These are phyloP conservation scores for Protophormia terraenovae DNA, from an alignment of 2,888 invertebrate species.

Conservation along the genomic window DNA sequence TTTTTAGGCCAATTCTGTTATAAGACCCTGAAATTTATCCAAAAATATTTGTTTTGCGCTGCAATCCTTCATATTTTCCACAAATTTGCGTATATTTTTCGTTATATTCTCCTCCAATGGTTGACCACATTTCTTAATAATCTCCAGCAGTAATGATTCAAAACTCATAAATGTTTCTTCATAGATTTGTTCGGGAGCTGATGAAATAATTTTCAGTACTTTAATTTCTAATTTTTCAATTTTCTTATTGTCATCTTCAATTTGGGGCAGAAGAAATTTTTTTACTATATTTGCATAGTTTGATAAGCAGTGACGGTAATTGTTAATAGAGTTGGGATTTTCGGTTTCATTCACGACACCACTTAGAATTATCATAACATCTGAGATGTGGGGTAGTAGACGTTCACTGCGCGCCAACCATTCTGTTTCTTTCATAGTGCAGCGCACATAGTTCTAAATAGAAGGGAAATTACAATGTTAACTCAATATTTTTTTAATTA, in stretches of 20 bases:
- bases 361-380: constrained; percentile 74
- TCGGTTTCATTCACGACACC: constrained; percentile 73
- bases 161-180: constrained; percentile 75
- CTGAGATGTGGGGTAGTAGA: constrained; percentile 73
- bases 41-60: constrained; percentile 73
- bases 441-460: constrained; percentile 73
- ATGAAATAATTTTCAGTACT: constrained; percentile 73
- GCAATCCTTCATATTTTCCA: constrained; percentile 72
- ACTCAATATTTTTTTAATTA: background rate
- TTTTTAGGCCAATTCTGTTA: constrained; percentile 65
- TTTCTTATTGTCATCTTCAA: constrained; percentile 71
- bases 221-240: constrained; percentile 72
- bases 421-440: constrained; percentile 76
- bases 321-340: constrained; percentile 72
- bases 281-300: constrained; percentile 75
- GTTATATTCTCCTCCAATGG: constrained; percentile 69
- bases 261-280: constrained; percentile 72
- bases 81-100: constrained; percentile 69
- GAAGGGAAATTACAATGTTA: background rate
- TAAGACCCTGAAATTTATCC: constrained; percentile 71
- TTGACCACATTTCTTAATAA: constrained; percentile 68
- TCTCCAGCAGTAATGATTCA: constrained; percentile 72
- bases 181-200: constrained; percentile 72
- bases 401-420: constrained; percentile 75
- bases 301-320: constrained; percentile 74